phyloP scores from a whole-genome alignment of 2,888 invertebrate genomes.

The Netelia virgata region DNA sequence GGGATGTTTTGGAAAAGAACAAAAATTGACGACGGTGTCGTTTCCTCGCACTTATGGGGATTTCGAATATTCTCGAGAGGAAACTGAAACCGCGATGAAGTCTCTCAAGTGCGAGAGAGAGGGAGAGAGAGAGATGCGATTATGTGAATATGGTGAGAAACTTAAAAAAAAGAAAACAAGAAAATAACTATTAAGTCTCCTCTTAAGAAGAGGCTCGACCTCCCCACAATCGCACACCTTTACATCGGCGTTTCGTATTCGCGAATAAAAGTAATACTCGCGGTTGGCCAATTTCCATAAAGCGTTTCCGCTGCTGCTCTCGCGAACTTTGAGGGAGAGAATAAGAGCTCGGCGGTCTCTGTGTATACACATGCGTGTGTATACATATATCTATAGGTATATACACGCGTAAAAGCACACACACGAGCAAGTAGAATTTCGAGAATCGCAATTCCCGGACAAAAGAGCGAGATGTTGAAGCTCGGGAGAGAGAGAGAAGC shows the following conservation, averaged over 20 bases:
- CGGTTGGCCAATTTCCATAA: slow-evolving; percentile 41
- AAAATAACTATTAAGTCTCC: too few relatives aligned
- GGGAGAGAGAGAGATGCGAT: too few relatives aligned
- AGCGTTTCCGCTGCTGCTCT: slow-evolving; percentile 34
- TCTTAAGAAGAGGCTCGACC: not conserved
- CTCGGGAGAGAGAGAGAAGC: slow-evolving; percentile 47
- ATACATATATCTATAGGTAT: not conserved
- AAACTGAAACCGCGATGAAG: too few relatives aligned
- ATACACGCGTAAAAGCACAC: not conserved
- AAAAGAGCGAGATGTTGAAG: slow-evolving; percentile 13
- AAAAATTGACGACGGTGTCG: too few relatives aligned
- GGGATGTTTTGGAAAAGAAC: too few relatives aligned
- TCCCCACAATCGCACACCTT: not conserved
- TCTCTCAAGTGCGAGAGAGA: too few relatives aligned
- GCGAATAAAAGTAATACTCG: slow-evolving; percentile 33
- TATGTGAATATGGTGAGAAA: too few relatives aligned
- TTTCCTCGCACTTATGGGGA: too few relatives aligned
- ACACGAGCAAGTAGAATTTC: slow-evolving; percentile 67
- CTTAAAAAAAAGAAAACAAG: too few relatives aligned
- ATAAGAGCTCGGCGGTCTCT: slow-evolving; percentile 17
- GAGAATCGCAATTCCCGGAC: slow-evolving; percentile 71
- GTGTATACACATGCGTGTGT: not conserved
- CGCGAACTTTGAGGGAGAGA: slow-evolving; percentile 9
- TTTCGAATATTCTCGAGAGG: too few relatives aligned
- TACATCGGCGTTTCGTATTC: slow-evolving; percentile 7